Base-by-base conservation (phyloP, 2,797 vertebrate genomes). In the Cryptoblepharus egeriae region DNA sequence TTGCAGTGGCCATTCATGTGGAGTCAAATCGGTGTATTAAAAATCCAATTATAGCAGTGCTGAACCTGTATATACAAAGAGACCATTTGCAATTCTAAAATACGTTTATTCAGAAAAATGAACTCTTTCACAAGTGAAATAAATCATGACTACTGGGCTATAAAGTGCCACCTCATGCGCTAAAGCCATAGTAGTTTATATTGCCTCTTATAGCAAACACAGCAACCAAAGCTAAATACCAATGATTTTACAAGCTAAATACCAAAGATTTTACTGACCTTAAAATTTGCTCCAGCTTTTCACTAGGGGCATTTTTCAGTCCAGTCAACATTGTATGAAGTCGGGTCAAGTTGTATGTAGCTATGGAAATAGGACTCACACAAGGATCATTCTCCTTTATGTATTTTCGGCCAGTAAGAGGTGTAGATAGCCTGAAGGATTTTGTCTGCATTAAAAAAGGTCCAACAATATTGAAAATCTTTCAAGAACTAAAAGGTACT, bases 251-350 rank as follows among this genome's bases (percentile, higher is more conserved):
- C n/a, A 69, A 80, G 45, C n/a, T 2, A 61, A 0, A 52, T 16
- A 52, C 32, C 26, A 74, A 2, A 28, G 8, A 28, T 75, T 72
- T 49, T 26, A 85, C 96, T 90, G 16, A 98, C 97, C 95, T 97
- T 87, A 98, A 95, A 76, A 96, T 93, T 74, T 95, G 88, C 22
- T 95, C 93, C 90, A 98, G 91, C 5, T 76, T 93, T 84, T 96
- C 96, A 90, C 96, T 96, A 52, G 97, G 97, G 55, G 95, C 93
- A 67, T 97, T 96, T 83, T 94, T 97, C 82, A 97, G 94, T 22
- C 98, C 98, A 0, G 96, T 95, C 87, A 99, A 94, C 93, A 99
- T 96, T 0, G 96, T 96, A 90, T 98, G 98, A 42, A 99, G 97
- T 64, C 96, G 96, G 84, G 94, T 94, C 88, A 97, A 78, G 67